phyloP scores from a whole-genome alignment of 1,140 invertebrate species.

The Pinna nobilis region DNA sequence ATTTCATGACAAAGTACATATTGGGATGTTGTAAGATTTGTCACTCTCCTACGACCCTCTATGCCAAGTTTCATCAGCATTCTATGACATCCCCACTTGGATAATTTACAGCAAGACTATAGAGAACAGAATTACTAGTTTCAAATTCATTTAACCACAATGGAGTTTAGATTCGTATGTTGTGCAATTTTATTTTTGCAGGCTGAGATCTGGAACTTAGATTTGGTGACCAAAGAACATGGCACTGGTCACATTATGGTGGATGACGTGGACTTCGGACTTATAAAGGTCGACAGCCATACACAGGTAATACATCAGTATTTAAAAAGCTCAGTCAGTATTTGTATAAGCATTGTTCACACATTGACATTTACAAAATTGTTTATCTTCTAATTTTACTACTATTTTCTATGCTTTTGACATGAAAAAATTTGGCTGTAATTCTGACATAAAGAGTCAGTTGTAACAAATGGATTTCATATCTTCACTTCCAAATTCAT shows the following conservation, averaged over 20 bases:
- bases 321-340: neutral
- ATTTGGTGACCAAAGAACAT: slow-evolving; percentile 76
- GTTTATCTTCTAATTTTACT: too few species aligned
- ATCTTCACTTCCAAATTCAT: too few species aligned
- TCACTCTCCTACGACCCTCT: too few species aligned
- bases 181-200: slow-evolving; percentile 56
- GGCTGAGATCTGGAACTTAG: slow-evolving; percentile 82
- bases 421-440: too few species aligned
- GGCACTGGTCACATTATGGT: slow-evolving; percentile 75
- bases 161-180: neutral
- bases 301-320: slow-evolving; percentile 52
- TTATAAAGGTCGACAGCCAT: slow-evolving; percentile 82
- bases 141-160: neutral
- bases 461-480: too few species aligned
- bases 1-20: too few species aligned
- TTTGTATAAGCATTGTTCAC: too few species aligned
- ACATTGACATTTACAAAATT: too few species aligned
- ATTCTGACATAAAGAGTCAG: too few species aligned
- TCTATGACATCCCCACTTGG: neutral
- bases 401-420: too few species aligned
- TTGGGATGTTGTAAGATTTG: too few species aligned
- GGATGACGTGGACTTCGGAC: slow-evolving; percentile 77
- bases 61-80: too few species aligned
- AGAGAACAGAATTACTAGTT: neutral
- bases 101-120: neutral